Percentiles rank a stretch among this genome's conserved stretches.
Evolutionary conservation across 2,113 vertebrate species (phyloP).

Genomic region (Archocentrus centrarchus): DNA sequence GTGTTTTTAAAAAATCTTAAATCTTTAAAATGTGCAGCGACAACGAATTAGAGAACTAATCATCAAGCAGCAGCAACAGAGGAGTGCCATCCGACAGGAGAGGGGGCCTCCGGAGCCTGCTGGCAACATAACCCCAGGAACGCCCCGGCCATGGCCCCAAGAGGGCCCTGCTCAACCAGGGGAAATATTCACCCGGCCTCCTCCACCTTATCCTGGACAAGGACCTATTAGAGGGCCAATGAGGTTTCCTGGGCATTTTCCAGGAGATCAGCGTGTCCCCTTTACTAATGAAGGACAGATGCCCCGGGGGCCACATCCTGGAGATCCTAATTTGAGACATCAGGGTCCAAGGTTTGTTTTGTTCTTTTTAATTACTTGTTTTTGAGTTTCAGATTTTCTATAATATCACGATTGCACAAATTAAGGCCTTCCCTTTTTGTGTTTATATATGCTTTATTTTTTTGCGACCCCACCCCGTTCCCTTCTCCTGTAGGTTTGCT

Average conservation of each 20-base stretch:
- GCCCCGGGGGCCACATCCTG: constrained; percentile 83
- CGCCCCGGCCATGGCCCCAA: constrained; percentile 89
- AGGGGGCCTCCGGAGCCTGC: constrained; percentile 84
- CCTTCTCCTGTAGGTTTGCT: constrained; percentile 80
- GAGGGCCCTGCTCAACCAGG: constrained; percentile 83
- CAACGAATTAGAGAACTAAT: constrained; percentile 94
- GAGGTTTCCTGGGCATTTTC: constrained; percentile 85
- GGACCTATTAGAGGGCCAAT: constrained; percentile 85
- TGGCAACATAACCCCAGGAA: constrained; percentile 71
- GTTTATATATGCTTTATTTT: neutral
- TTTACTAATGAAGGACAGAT: constrained; percentile 88
- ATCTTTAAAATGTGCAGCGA: constrained; percentile 78
- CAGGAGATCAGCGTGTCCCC: constrained; percentile 84
- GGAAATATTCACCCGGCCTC: constrained; percentile 89
- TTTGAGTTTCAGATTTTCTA: constrained; percentile 13
- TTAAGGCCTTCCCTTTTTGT: neutral
- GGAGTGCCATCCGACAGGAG: constrained; percentile 90
- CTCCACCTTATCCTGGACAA: constrained; percentile 95
- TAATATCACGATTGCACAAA: neutral
- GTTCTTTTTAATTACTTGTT: neutral
- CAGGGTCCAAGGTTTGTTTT: constrained; percentile 88
- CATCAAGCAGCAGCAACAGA: constrained; percentile 94
- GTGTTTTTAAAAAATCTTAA: neutral
- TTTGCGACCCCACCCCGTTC: neutral
- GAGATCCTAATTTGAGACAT: constrained; percentile 85